A percentile compares a stretch with the other conserved stretches of the same genome.
Evolutionary conservation across 2,113 vertebrate genomes (phyloP).

Genomic region (Elephantulus edwardii): DNA sequence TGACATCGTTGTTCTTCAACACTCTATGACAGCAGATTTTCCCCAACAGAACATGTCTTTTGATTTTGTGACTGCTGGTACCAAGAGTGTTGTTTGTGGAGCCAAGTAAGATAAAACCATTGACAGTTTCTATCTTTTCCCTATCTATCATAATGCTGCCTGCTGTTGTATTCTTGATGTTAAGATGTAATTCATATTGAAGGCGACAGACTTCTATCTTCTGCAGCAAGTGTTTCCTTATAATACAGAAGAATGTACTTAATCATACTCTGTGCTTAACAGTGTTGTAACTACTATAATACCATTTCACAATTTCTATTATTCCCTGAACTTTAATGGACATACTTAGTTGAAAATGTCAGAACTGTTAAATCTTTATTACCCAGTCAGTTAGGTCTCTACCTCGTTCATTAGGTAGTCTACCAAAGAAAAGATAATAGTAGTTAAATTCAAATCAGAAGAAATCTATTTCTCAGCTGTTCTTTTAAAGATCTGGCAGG

Average conservation of each 20-base stretch:
- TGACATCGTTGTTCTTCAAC: too few species aligned
- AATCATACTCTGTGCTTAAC: slow-evolving; percentile 42
- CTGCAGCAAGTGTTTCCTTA: too few species aligned
- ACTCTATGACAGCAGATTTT: too few species aligned
- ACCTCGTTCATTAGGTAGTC: slow-evolving; percentile 17
- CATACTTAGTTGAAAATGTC: slow-evolving; percentile 37
- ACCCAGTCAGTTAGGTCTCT: slow-evolving; percentile 10
- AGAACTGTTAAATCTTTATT: slow-evolving; percentile 27
- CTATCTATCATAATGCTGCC: too few species aligned
- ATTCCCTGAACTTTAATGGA: slow-evolving; percentile 40
- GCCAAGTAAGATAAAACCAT: too few species aligned
- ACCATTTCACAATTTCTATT: slow-evolving; percentile 48
- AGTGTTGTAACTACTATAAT: slow-evolving; percentile 37
- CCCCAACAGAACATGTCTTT: too few species aligned
- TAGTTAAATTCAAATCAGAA: slow-evolving; percentile 53
- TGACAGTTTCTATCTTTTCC: too few species aligned
- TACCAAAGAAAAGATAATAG: slow-evolving; percentile 27
- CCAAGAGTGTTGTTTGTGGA: too few species aligned
- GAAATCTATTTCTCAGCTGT: slow-evolving; percentile 6
- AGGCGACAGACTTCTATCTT: too few species aligned
- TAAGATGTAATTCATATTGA: too few species aligned
- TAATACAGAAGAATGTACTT: slow-evolving; percentile 48
- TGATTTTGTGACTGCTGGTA: too few species aligned
- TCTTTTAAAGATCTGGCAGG: slow-evolving; percentile 9
- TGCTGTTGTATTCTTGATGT: too few species aligned